Conservation (phyloP, 2,888 invertebrate species). For the Ochlodes sylvanus region DNA sequence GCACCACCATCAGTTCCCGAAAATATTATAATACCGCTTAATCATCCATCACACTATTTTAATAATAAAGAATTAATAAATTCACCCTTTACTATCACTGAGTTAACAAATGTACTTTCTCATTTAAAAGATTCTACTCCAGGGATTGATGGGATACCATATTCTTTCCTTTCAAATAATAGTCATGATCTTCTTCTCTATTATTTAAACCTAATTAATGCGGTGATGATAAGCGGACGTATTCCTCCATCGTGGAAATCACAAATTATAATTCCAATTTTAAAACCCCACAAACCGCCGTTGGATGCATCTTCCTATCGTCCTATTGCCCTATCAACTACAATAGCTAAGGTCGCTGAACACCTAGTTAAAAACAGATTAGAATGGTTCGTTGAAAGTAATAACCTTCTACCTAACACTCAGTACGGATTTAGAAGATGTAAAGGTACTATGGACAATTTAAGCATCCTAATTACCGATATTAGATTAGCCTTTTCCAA, state of each 20-base stretch:
- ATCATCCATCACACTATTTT: too few relatives aligned
- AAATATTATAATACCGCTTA: too few relatives aligned
- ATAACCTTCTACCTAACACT: background rate
- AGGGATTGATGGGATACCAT: slow-evolving; percentile 1
- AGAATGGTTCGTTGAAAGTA: slow-evolving; percentile 2
- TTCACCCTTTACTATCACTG: background rate
- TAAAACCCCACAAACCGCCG: slow-evolving; percentile 3
- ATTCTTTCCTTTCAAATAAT: background rate
- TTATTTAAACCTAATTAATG: slow-evolving; percentile 6
- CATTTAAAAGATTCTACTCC: background rate
- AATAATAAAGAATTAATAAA: too few relatives aligned
- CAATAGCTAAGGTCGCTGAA: slow-evolving; percentile 5
- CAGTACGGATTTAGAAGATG: background rate
- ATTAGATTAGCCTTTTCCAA: background rate
- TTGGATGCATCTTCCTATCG: slow-evolving; percentile 8
- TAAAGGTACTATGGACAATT: background rate
- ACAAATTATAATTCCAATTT: slow-evolving; percentile 1
- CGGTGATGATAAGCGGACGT: background rate
- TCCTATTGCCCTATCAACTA: slow-evolving; percentile 12
- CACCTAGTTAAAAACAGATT: slow-evolving; percentile 15
- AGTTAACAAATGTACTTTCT: background rate
- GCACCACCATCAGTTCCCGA: too few relatives aligned
- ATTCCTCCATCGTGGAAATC: slow-evolving; percentile 1
- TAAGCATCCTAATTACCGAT: background rate
- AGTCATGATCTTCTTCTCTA: background rate